Conservation (phyloP, 1,140 invertebrate species). For the Trinorchestia longiramus region DNA sequence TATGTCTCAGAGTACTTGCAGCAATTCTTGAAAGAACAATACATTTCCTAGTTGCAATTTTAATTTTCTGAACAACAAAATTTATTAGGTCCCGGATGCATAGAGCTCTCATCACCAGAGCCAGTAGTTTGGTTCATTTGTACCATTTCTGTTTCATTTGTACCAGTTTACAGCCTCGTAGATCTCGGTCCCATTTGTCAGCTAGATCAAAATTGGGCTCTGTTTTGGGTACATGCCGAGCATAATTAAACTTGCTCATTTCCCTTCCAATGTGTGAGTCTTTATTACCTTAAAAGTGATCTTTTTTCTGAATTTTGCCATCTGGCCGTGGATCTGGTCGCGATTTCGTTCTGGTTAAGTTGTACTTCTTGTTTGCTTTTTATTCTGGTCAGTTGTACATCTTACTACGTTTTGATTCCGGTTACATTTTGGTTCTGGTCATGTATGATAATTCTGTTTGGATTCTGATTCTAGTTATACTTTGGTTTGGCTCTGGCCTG, state of each 20-base stretch:
- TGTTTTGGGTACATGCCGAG: background rate
- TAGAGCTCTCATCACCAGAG: background rate
- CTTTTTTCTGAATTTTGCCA: background rate
- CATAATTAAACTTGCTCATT: background rate
- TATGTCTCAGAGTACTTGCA: background rate
- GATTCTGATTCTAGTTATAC: too few species aligned
- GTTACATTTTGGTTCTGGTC: too few species aligned
- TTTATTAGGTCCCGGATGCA: background rate
- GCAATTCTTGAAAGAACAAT: background rate
- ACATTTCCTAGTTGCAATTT: background rate
- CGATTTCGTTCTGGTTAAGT: too few species aligned
- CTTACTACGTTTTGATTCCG: too few species aligned
- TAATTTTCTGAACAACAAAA: background rate
- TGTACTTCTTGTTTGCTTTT: too few species aligned
- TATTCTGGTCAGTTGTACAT: too few species aligned
- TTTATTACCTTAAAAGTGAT: background rate
- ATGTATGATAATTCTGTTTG: too few species aligned
- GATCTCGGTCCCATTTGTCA: background rate
- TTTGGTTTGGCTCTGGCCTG: too few species aligned
- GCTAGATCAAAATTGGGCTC: background rate
- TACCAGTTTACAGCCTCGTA: background rate
- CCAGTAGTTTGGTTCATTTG: background rate
- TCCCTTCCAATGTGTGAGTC: background rate
- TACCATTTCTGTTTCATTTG: background rate
- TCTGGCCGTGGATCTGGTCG: too few species aligned